Conservation (phyloP, 2,797 vertebrate species). For the Glyptemys insculpta region DNA sequence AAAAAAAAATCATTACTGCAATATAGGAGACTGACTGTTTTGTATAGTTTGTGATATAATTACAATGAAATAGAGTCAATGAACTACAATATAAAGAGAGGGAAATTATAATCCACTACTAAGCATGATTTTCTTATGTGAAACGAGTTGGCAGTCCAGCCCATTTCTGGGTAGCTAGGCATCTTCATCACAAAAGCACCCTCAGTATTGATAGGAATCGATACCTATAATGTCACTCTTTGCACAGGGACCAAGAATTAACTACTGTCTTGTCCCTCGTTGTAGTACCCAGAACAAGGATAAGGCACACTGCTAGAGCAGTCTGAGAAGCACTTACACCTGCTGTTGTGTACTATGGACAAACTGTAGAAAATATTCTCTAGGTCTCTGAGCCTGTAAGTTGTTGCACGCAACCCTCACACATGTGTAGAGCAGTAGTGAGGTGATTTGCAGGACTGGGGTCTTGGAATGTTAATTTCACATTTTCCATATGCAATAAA, state of each 20-base stretch:
- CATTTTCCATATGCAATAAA: neutral
- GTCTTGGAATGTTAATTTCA: neutral
- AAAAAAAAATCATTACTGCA: slow-evolving; percentile 41
- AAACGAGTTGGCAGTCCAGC: slow-evolving; percentile 51
- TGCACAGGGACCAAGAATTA: slow-evolving; percentile 47
- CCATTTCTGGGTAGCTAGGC: slow-evolving; percentile 27
- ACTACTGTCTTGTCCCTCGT: neutral
- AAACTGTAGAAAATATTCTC: slow-evolving; percentile 11
- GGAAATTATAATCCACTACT: slow-evolving; percentile 43
- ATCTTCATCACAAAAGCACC: neutral
- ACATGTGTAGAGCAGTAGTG: neutral
- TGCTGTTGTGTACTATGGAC: neutral
- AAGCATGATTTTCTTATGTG: slow-evolving; percentile 19
- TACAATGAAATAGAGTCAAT: slow-evolving; percentile 28
- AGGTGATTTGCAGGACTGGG: neutral
- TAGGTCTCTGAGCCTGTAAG: neutral
- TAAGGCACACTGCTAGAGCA: neutral
- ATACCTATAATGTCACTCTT: slow-evolving; percentile 10
- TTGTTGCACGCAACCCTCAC: neutral
- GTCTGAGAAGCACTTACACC: neutral
- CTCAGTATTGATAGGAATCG: neutral
- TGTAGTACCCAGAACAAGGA: slow-evolving; percentile 33
- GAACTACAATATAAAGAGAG: slow-evolving; percentile 50
- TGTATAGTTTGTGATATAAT: neutral
- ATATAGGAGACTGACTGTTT: slow-evolving; percentile 40